Evolutionary conservation across 2,888 invertebrate species (phyloP), one percentile per base, ranked within the genome.

Genomic region (Anthoptus insignis): DNA sequence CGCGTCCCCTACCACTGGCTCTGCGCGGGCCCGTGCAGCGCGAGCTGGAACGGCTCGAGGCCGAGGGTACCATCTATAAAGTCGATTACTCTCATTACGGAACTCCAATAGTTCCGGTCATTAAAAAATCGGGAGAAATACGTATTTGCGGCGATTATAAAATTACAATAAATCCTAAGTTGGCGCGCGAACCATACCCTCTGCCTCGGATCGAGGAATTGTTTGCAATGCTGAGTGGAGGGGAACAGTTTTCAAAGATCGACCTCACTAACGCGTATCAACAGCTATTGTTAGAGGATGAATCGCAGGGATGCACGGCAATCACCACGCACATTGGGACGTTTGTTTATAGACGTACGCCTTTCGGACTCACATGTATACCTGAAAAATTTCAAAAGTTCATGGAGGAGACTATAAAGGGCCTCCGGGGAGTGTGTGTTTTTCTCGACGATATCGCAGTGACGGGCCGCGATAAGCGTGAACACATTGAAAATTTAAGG

Each of bases 211-310:
- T 74, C 7, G 73, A 76, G 22, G 75, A 75, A 37, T 47, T 76
- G 22, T 77, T 71, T 54, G 73, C 76, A 0, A 60, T 59, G 4
- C 45, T 77, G 1, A 75, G 73, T 68, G 70, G 70, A 0, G 75
- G 74, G 0, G 65, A 73, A 39, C 47, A 68, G 22, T 78, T 56
- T 56, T 68, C 76, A 16, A 78, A 76, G 70, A 72, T 76, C 19
- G 76, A 76, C 52, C 49, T 75, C 2, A 64, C 60, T 0, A 66
- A 73, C 9, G 73, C 75, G 0, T 78, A 76, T 57, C 59, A 72
- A 64, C 76, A 78, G 58, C 29, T 67, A n/a, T 21, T 68, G 19
- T 61, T 74, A 34, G 45, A 64, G 1, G 60, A 65, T 7, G 68
- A 69, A 7, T 74, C 71, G 1, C 71, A 67, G 19, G 42, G 68